Percentiles rank a stretch among this genome's conserved stretches.
These are phyloP conservation scores for Carterocephalus palaemon DNA, from an alignment of 2,888 invertebrate species.

Conservation along the genomic window DNA sequence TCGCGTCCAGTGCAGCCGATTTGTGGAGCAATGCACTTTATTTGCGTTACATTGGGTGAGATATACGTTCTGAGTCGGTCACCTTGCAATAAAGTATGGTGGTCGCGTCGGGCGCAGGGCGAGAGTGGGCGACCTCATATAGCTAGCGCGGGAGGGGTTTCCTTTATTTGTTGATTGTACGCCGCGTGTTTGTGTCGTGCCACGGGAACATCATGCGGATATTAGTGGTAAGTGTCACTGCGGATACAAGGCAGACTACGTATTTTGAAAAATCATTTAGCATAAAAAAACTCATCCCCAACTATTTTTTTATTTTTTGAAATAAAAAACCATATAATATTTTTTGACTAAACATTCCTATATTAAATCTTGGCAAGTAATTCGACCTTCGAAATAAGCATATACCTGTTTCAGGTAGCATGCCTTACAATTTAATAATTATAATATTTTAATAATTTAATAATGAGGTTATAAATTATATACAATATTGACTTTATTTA, in stretches of 20 bases:
- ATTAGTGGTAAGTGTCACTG: constrained; percentile 64
- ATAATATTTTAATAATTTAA: too few species aligned
- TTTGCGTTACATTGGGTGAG: constrained; percentile 36
- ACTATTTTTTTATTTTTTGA: too few species aligned
- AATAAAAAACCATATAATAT: too few species aligned
- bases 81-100: constrained; percentile 75
- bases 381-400: too few species aligned
- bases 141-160: constrained; percentile 68
- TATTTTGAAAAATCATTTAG: constrained; percentile 35
- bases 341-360: too few species aligned
- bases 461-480: too few species aligned
- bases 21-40: constrained; percentile 55
- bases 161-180: constrained; percentile 76
- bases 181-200: constrained; percentile 70
- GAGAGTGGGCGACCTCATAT: constrained; percentile 77
- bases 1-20: constrained; percentile 54
- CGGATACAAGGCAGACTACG: constrained; percentile 42
- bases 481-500: too few species aligned
- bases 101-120: constrained; percentile 68
- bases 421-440: too few species aligned
- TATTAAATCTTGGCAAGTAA: too few species aligned
- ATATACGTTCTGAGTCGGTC: constrained; percentile 60
- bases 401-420: too few species aligned
- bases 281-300: not conserved
- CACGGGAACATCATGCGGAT: constrained; percentile 67